These are phyloP conservation scores for Drosophila diplacantha DNA, from an alignment of 2,888 invertebrate genomes.

Conservation along the genomic window DNA sequence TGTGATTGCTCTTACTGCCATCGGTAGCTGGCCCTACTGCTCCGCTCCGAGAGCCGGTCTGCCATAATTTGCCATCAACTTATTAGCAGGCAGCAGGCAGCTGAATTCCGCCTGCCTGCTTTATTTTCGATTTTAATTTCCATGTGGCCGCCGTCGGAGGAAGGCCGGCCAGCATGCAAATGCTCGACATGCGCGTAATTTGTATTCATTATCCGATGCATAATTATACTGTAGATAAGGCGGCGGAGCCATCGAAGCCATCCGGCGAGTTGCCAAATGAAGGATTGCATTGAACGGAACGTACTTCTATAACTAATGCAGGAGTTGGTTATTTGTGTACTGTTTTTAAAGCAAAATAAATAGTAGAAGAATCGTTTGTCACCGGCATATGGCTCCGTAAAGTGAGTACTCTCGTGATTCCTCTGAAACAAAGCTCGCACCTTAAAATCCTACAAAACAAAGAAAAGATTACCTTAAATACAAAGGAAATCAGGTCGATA, in stretches of 20 bases:
- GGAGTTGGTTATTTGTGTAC: neutral
- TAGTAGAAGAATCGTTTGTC: no score
- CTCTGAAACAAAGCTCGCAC: no score
- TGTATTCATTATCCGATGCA: conserved; percentile 71
- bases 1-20: conserved; percentile 53
- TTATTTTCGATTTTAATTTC: conserved; percentile 66
- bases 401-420: no score
- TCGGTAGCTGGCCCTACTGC: conserved; percentile 29
- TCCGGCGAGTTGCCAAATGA: conserved; percentile 12
- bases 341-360: neutral
- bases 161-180: conserved; percentile 44
- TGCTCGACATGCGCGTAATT: conserved; percentile 63
- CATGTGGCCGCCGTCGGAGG: conserved; percentile 52
- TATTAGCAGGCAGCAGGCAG: conserved; percentile 46
- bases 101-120: conserved; percentile 42
- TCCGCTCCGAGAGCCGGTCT: conserved; percentile 19
- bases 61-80: conserved; percentile 65
- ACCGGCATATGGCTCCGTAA: no score
- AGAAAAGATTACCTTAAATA: no score
- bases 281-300: neutral
- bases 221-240: conserved; percentile 59
- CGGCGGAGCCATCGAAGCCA: conserved; percentile 1
- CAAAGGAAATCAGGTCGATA: no score
- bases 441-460: no score
- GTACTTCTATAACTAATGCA: neutral